Base-by-base conservation (phyloP, 2,113 vertebrate species). In the Pantherophis guttatus region DNA sequence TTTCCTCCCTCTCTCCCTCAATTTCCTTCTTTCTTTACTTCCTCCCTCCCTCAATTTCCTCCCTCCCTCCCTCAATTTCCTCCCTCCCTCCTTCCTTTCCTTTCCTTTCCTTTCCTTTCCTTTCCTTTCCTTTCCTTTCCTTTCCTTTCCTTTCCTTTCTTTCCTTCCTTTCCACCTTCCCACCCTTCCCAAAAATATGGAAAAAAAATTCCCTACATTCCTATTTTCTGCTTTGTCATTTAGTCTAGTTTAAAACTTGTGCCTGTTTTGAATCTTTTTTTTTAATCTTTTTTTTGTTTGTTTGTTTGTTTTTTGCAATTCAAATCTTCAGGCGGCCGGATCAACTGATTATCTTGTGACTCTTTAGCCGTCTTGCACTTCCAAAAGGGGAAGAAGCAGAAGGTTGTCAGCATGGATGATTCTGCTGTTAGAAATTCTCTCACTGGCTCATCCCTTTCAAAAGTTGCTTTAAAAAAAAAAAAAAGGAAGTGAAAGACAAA, bases 331-430 rank as follows among this genome's bases (percentile, higher is more conserved):
- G 50, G 93, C 94, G 94, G 81, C 93, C 91, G 97, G 50, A 94
- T 75, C 92, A 95, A 94, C 94, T 44, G 94, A 91, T 96, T 88
- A 96, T 95, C 91, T 95, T 96, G 95, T 90, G 94, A 81, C 96
- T 97, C 93, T 92, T 88, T 94, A 95, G 96, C 94, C 94, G 91
- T 94, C 94, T 96, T 96, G 92, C 92, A 95, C 94, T 96, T 70
- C 89, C 89, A 85, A 92, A 48, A 59, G 87, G 94, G 19, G 87
- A 12, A 53, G 87, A 92, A 88, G 70, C 50, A 93, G 86, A 17
- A 50, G 94, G 93, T 94, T 94, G 90, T 88, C 96, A 95, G 29
- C 93, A 57, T 54, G 88, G 70, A 93, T 81, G 94, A 94, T 93
- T 95, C 88, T 90, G 86, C 91, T 96, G 94, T 93, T 95, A 92